Conservation (phyloP, 2,113 vertebrate genomes). For the Gnathonemus echidnorhynchus region DNA sequence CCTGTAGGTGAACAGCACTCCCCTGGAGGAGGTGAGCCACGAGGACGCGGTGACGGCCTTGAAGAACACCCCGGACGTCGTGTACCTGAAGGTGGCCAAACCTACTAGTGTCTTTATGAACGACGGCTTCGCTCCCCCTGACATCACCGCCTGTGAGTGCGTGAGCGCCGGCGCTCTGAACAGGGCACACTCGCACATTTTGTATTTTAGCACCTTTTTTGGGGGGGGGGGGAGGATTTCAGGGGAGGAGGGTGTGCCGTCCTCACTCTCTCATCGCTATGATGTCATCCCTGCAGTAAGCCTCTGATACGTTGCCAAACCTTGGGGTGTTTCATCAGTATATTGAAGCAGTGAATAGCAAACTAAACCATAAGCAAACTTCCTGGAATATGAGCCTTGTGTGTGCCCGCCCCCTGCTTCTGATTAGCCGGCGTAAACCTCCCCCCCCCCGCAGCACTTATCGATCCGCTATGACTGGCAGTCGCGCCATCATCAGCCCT, state of each 20-base stretch:
- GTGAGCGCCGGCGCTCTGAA: not conserved
- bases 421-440: not conserved
- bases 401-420: not conserved
- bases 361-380: not conserved
- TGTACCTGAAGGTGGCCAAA: conserved; percentile 94
- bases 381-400: not conserved
- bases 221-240: not conserved
- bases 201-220: not conserved
- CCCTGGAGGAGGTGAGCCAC: conserved; percentile 94
- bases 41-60: conserved; percentile 97
- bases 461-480: conserved; percentile 30
- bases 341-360: not conserved
- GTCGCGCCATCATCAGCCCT: conserved; percentile 23
- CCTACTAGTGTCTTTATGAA: conserved; percentile 94
- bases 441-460: not conserved
- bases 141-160: conserved; percentile 89
- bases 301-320: not conserved
- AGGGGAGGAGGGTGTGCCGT: not conserved
- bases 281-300: not conserved
- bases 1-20: conserved; percentile 80
- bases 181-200: not conserved
- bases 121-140: conserved; percentile 80
- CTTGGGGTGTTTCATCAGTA: not conserved
- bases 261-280: not conserved
- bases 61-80: conserved; percentile 96